A percentile compares a stretch with the other conserved stretches of the same genome.
Evolutionary conservation across 2,113 vertebrate species (phyloP).

Genomic region (Geococcyx californianus): DNA sequence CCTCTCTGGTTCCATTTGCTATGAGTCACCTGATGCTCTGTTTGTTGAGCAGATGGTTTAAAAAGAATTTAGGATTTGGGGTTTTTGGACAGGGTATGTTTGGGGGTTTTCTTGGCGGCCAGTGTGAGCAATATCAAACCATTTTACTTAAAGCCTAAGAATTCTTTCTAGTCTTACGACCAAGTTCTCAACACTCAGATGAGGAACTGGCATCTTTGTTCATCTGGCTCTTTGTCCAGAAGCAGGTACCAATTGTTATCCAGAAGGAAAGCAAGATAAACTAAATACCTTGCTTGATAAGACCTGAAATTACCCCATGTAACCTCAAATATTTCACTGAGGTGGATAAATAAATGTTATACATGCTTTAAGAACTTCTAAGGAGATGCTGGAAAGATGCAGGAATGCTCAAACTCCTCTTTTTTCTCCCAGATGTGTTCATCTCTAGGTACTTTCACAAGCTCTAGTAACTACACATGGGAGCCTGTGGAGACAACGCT

Average conservation of each 20-base stretch:
- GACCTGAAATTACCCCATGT: neutral
- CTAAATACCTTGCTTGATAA: neutral
- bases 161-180: neutral
- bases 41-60: neutral
- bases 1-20: constrained; percentile 10
- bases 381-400: neutral
- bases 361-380: neutral
- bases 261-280: neutral
- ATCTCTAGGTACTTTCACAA: neutral
- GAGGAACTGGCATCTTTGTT: neutral
- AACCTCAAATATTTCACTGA: neutral
- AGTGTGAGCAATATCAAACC: neutral
- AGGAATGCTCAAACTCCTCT: neutral
- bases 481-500: neutral
- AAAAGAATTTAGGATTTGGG: neutral
- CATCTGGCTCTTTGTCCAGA: neutral
- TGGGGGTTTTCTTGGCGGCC: neutral
- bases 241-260: neutral
- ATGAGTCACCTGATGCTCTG: neutral
- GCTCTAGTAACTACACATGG: neutral
- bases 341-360: neutral
- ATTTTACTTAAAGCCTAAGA: neutral
- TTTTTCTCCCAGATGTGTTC: neutral
- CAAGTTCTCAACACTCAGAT: neutral
- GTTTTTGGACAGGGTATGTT: neutral